These are phyloP conservation scores for Amblyjoppa proteus DNA, from an alignment of 2,888 invertebrate genomes.

Conservation along the genomic window DNA sequence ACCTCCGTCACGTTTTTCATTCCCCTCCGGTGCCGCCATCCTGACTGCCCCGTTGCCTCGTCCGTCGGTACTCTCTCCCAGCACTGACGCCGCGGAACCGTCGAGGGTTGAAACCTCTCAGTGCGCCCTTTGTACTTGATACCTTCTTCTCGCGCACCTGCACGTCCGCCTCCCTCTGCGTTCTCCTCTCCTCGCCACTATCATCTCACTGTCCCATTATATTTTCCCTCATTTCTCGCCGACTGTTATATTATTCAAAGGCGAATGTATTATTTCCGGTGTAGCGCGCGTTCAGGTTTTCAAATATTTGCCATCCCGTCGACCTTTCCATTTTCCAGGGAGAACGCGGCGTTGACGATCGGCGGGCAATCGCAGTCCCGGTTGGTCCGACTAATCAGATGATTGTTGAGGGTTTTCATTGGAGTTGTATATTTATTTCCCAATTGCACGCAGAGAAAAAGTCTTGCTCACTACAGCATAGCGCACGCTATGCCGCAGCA, in stretches of 20 bases:
- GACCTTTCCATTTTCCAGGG: background rate
- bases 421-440: too few species aligned
- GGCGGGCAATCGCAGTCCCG: too few species aligned
- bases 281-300: constrained; percentile 20
- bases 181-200: background rate
- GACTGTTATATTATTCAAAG: constrained; percentile 51
- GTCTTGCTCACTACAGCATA: too few species aligned
- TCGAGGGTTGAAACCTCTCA: constrained; percentile 35
- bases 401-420: too few species aligned
- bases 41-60: background rate
- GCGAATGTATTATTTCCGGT: constrained; percentile 36
- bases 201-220: background rate
- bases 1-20: constrained; percentile 28
- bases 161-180: constrained; percentile 5
- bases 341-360: too few species aligned
- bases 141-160: constrained; percentile 28
- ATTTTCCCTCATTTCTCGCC: constrained; percentile 15
- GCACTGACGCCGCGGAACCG: constrained; percentile 4
- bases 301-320: constrained; percentile 38
- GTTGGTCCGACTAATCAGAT: too few species aligned
- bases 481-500: too few species aligned
- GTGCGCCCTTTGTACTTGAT: constrained; percentile 41
- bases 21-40: background rate
- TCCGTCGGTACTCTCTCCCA: constrained; percentile 4
- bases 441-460: background rate